Percentiles rank a stretch among this genome's conserved stretches.
phyloP scores from a whole-genome alignment of 2,113 vertebrate genomes.

The Galbula dea region DNA sequence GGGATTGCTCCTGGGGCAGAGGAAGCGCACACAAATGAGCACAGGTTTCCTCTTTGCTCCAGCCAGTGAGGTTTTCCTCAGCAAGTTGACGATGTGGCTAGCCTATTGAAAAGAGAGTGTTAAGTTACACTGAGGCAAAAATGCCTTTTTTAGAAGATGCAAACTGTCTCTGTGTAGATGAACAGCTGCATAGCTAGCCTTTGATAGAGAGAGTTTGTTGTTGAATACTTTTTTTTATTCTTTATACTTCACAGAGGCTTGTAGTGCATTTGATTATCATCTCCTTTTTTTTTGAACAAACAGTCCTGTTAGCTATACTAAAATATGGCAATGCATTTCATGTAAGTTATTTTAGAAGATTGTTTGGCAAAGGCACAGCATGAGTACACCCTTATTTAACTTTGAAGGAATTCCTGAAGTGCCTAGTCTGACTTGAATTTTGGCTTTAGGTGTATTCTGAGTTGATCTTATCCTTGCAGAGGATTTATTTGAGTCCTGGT shows the following conservation, averaged over 20 bases:
- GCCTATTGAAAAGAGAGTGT: not conserved
- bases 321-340: not conserved
- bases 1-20: not conserved
- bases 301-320: not conserved
- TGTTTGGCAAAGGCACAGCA: not conserved
- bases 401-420: not conserved
- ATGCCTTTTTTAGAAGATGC: conserved; percentile 37
- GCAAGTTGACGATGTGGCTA: fast-evolving
- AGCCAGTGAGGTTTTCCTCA: not conserved
- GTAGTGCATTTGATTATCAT: not conserved
- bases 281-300: not conserved
- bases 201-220: not conserved
- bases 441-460: not conserved
- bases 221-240: not conserved
- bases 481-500: not conserved
- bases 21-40: fast-evolving
- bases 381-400: not conserved
- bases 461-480: not conserved
- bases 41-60: not conserved
- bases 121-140: conserved; percentile 30
- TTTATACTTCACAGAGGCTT: not conserved
- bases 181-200: not conserved
- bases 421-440: not conserved
- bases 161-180: not conserved
- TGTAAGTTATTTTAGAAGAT: not conserved